Percentiles rank a stretch among this genome's conserved stretches.
Conservation (phyloP, 2,888 invertebrate species). For the Muschampia plurimacula region DNA sequence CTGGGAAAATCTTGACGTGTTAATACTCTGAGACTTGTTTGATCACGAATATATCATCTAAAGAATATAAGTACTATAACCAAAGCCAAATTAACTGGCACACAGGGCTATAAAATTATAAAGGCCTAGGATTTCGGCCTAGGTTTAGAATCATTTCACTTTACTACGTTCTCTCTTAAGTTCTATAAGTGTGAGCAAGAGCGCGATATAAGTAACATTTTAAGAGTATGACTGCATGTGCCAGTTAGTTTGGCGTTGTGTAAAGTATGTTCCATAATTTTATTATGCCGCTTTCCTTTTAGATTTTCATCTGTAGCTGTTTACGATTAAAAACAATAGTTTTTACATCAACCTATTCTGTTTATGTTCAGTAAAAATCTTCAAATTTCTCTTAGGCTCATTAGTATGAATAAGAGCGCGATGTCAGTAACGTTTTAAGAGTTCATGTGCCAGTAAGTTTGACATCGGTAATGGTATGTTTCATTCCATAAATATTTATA, state of each 20-base stretch:
- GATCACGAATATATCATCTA: slow-evolving; percentile 16
- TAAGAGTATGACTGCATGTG: neutral
- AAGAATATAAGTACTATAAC: neutral
- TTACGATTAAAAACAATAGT: too few species aligned
- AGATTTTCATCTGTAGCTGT: too few species aligned
- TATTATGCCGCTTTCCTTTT: too few species aligned
- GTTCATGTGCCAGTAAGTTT: neutral
- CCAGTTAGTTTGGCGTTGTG: neutral
- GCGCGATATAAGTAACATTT: neutral
- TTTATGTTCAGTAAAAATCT: too few species aligned
- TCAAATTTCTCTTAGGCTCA: neutral
- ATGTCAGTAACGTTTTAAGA: neutral
- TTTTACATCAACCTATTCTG: too few species aligned
- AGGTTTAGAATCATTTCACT: neutral
- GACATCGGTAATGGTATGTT: neutral
- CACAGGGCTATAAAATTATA: neutral
- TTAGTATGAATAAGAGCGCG: too few species aligned
- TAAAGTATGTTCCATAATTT: too few species aligned
- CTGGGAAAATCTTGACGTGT: neutral
- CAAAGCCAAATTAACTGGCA: neutral
- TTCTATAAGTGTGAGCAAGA: neutral
- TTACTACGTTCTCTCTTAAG: neutral
- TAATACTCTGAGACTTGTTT: slow-evolving; percentile 8
- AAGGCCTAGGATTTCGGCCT: neutral
- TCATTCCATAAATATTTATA: neutral